Evolutionary conservation across 2,888 invertebrate genomes (phyloP).

Genomic region (Drosophila ezoana): DNA sequence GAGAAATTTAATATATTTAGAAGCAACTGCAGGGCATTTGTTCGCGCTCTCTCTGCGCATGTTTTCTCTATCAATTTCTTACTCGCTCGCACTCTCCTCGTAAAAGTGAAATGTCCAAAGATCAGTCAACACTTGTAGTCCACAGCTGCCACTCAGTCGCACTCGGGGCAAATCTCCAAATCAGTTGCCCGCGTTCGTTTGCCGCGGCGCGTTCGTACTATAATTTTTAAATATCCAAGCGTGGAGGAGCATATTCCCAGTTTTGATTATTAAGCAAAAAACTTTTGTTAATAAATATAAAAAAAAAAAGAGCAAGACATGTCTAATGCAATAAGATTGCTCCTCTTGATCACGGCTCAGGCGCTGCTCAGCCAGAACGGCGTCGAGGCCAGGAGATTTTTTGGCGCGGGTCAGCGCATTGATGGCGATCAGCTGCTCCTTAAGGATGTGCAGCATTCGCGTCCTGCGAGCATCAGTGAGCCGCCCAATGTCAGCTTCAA

Average conservation of each 20-base stretch:
- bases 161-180: slow-evolving; percentile 26
- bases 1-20: background rate
- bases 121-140: slow-evolving; percentile 61
- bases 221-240: background rate
- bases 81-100: slow-evolving; percentile 10
- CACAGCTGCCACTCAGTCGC: slow-evolving; percentile 12
- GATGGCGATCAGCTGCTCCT: slow-evolving; percentile 77
- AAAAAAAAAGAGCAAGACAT: slow-evolving; percentile 23
- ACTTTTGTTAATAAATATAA: background rate
- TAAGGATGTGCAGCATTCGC: slow-evolving; percentile 78
- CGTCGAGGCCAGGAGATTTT: slow-evolving; percentile 38
- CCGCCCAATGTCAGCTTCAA: slow-evolving; percentile 75
- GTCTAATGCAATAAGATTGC: slow-evolving; percentile 28
- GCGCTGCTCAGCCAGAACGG: slow-evolving; percentile 21
- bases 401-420: slow-evolving; percentile 55
- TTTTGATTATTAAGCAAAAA: background rate
- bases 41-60: slow-evolving; percentile 12
- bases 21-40: slow-evolving; percentile 4
- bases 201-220: slow-evolving; percentile 56
- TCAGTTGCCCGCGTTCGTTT: slow-evolving; percentile 65
- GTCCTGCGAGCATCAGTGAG: slow-evolving; percentile 56
- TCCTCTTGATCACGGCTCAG: slow-evolving; percentile 37
- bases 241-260: background rate
- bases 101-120: slow-evolving; percentile 47
- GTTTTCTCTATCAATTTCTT: slow-evolving; percentile 4